Evolutionary conservation across 2,888 invertebrate species (phyloP), one percentile per base, ranked within the genome.

Genomic region (Limenitis camilla): DNA sequence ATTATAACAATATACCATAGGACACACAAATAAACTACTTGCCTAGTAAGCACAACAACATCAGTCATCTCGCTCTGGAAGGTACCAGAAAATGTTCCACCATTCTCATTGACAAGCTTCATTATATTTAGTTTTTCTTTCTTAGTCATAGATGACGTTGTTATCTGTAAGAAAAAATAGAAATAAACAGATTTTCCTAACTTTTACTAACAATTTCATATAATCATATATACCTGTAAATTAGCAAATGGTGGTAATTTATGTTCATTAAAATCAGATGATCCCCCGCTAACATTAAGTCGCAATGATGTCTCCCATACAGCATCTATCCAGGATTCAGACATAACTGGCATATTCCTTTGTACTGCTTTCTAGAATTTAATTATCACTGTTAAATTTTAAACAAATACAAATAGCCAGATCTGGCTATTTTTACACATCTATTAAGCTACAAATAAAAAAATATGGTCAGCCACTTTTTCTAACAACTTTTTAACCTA

Each of bases 301-400:
- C 75, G 80, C 40, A 92, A 84, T 48, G 94, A 93, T 2, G 88
- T 84, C 9, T 92, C 83, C 96, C 96, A 98, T 0, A 96, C 92
- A 0, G 90, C 91, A 33, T 92, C 85, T 0, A 98, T 87, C 97
- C 97, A 98, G 10, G 90, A 88, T 6, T 91, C 89, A 5, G 90
- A 89, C 92, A 97, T 93, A 7, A 97, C 88, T 31, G 92, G 91
- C 53, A 93, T 89, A 47, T 90, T 89, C 63, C 84, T 84, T 66
- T 91, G 90, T 29, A 90, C 87, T 10, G 95, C 94, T 76, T 91
- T 91, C 92, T 94, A 64, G 29, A 46, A 40, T n/a, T 19, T 19
- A 19, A 2, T 19, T 19, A 19, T 19, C 19, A 19, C 19, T 19
- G 19, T 19, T 19, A 19, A 19, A 19, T 19, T 19, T 19, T 19